Conservation (phyloP, 2,797 vertebrate genomes). For the Varecia variegata region DNA sequence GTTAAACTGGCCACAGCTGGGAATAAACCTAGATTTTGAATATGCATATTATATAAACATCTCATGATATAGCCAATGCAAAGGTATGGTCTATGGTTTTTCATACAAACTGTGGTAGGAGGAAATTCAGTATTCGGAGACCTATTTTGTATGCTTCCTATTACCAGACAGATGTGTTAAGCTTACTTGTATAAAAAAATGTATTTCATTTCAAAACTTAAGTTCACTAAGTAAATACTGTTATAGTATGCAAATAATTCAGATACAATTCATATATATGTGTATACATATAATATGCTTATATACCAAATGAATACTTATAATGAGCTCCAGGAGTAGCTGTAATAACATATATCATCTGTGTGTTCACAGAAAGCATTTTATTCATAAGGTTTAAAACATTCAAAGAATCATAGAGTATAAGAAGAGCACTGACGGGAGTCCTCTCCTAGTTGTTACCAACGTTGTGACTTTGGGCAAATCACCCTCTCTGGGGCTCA, state of each 20-base stretch:
- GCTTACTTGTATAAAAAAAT: not conserved
- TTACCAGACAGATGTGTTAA: not conserved
- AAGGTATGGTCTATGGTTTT: not conserved
- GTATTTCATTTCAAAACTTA: constrained; percentile 31
- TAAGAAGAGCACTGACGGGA: not conserved
- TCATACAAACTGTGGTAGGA: not conserved
- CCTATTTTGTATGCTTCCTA: not conserved
- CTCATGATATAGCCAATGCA: not conserved
- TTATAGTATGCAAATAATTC: constrained; percentile 16
- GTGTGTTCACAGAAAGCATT: not conserved
- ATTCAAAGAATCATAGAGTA: not conserved
- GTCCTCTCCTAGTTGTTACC: not conserved
- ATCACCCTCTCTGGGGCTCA: not conserved
- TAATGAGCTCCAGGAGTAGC: not conserved
- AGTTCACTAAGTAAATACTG: not conserved
- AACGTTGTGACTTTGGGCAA: not conserved
- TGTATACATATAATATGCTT: not conserved
- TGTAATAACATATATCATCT: not conserved
- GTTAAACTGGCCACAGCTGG: not conserved
- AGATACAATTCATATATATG: not conserved
- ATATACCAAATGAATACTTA: constrained; percentile 2
- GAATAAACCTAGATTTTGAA: constrained; percentile 32
- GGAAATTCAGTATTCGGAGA: constrained; percentile 18
- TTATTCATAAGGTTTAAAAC: not conserved
- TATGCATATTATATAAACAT: not conserved